Evolutionary conservation across 2,888 invertebrate species (phyloP).

Genomic region (Strigamia maritima): DNA sequence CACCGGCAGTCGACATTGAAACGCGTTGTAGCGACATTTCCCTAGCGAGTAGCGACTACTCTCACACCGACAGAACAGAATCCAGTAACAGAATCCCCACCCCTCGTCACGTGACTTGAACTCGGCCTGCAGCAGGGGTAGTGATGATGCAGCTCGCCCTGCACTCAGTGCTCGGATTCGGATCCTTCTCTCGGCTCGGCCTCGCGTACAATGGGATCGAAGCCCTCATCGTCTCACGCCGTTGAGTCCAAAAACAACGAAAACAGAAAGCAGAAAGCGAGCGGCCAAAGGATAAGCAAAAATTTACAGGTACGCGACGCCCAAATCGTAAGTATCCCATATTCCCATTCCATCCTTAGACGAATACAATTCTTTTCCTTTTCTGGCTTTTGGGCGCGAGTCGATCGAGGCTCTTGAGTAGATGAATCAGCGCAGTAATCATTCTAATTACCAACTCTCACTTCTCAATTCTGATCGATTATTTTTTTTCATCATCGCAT

Average conservation of each 20-base stretch:
- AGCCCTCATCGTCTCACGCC: not conserved
- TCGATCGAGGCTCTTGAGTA: not conserved
- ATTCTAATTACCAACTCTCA: constrained; percentile 6
- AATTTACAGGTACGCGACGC: not conserved
- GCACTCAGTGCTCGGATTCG: constrained; percentile 7
- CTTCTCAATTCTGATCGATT: not conserved
- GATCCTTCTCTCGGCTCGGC: not conserved
- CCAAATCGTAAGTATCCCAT: too few relatives aligned
- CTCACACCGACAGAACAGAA: constrained; percentile 1
- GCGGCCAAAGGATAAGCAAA: not conserved
- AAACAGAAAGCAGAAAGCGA: not conserved
- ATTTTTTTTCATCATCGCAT: too few relatives aligned
- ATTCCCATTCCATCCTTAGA: too few relatives aligned
- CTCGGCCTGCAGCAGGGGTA: not conserved
- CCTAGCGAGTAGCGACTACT: not conserved
- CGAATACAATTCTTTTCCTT: too few relatives aligned
- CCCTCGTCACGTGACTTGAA: constrained; percentile 5
- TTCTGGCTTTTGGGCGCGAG: too few relatives aligned
- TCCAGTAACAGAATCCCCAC: not conserved
- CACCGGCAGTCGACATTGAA: not conserved
- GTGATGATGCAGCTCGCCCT: not conserved
- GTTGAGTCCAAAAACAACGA: too few relatives aligned
- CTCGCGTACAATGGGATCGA: constrained; percentile 5
- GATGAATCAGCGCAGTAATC: not conserved
- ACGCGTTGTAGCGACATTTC: not conserved